Evolutionary conservation across 2,797 vertebrate species (phyloP).

Genomic region (Pantherophis alleghaniensis): DNA sequence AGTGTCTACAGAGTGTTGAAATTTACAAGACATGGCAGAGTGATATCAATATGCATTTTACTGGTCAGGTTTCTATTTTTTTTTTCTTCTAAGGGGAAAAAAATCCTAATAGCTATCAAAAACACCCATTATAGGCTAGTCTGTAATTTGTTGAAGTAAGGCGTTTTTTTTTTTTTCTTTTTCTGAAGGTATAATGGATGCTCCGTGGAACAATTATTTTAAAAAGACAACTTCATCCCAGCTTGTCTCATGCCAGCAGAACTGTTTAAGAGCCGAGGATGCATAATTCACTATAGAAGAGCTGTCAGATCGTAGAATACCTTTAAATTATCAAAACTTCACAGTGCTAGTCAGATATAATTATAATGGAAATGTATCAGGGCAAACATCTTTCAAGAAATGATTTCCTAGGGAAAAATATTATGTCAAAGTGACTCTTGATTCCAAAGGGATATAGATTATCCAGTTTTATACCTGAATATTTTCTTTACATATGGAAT

Average conservation of each 20-base stretch:
- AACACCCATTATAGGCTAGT: conserved; percentile 83
- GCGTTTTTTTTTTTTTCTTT: conserved; percentile 74
- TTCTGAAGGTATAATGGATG: conserved; percentile 84
- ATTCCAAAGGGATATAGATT: conserved; percentile 76
- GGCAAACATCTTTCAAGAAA: conserved; percentile 78
- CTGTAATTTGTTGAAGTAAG: conserved; percentile 84
- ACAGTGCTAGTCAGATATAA: conserved; percentile 77
- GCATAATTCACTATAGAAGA: conserved; percentile 80
- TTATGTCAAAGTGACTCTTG: conserved; percentile 81
- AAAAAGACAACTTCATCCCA: conserved; percentile 86
- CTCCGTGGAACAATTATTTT: conserved; percentile 84
- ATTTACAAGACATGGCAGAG: conserved; percentile 71
- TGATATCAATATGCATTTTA: conserved; percentile 83
- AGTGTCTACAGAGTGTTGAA: conserved; percentile 67
- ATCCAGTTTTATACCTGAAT: conserved; percentile 78
- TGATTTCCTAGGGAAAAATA: conserved; percentile 80
- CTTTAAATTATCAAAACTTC: conserved; percentile 85
- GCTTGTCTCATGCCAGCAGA: conserved; percentile 78
- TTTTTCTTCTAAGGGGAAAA: conserved; percentile 41
- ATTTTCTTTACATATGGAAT: conserved; percentile 72
- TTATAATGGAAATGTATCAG: conserved; percentile 80
- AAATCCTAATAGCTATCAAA: conserved; percentile 82
- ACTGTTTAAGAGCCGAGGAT: conserved; percentile 83
- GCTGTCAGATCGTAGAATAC: conserved; percentile 81
- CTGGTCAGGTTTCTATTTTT: conserved; percentile 67